phyloP scores from a whole-genome alignment of 2,888 invertebrate species.

The Napeogenes inachia region DNA sequence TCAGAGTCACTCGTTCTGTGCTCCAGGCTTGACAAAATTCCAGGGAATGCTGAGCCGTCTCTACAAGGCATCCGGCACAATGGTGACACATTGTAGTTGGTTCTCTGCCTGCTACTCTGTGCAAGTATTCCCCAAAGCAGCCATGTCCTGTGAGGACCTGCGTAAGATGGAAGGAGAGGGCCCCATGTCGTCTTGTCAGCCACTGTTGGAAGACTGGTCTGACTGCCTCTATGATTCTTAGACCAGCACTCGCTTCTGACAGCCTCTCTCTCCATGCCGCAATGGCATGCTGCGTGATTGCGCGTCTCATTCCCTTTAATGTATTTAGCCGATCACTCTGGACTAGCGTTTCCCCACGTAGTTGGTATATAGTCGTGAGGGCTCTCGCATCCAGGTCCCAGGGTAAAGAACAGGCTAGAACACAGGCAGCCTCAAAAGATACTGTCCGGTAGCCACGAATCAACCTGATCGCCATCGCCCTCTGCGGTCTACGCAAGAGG shows the following conservation, averaged over 20 bases:
- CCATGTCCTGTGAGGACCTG: background rate
- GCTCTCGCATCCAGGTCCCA: background rate
- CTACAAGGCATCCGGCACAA: no score
- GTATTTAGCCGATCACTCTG: background rate
- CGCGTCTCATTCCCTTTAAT: background rate
- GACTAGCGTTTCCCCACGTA: background rate
- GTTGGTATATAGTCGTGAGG: background rate
- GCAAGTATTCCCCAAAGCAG: no score
- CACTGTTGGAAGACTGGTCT: background rate
- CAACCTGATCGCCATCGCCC: constrained; percentile 14
- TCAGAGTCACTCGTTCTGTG: no score
- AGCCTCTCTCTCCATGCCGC: background rate
- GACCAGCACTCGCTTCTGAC: background rate
- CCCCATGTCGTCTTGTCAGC: background rate
- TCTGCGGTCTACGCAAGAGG: background rate
- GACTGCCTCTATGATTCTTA: background rate
- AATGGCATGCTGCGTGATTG: background rate
- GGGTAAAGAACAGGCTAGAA: background rate
- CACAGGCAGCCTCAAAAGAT: background rate
- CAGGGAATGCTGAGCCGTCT: no score
- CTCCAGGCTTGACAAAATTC: no score
- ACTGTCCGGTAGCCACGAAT: background rate
- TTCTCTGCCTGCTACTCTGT: no score
- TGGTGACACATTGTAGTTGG: no score
- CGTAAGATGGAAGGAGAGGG: background rate